Conservation (phyloP, 2,888 invertebrate species). For the Thereva unica region DNA sequence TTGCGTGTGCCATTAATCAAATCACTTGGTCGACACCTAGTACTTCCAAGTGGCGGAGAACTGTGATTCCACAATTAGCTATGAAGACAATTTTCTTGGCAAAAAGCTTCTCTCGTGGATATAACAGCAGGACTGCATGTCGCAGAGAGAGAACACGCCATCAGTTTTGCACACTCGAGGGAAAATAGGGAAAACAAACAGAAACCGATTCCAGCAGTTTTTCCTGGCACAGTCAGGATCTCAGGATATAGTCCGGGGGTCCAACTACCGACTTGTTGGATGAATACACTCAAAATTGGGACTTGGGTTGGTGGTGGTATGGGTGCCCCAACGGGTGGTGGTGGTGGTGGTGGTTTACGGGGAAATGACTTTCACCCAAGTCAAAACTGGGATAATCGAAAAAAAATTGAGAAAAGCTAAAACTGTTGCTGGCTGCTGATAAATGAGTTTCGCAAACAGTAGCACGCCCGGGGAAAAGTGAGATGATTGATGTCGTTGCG, state of each 20-base stretch:
- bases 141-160: conserved; percentile 1
- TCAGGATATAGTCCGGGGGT: conserved; percentile 2
- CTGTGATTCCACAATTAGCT: conserved; percentile 23
- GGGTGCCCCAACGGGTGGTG: conserved; percentile 10
- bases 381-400: conserved; percentile 29
- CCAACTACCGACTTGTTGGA: conserved; percentile 19
- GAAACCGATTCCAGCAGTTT: conserved; percentile 19
- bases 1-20: conserved; percentile 34
- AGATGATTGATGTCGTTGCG: conserved; percentile 32
- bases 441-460: conserved; percentile 30
- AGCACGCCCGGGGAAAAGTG: conserved; percentile 25
- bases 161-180: not conserved
- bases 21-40: conserved; percentile 21
- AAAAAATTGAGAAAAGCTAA: conserved; percentile 22
- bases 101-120: conserved; percentile 23
- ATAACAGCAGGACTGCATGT: conserved; percentile 26
- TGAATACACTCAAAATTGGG: not conserved
- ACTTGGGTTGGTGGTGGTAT: not conserved
- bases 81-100: conserved; percentile 7
- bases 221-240: not conserved
- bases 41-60: conserved; percentile 22
- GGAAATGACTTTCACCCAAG: not conserved
- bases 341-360: conserved; percentile 4
- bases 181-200: conserved; percentile 25
- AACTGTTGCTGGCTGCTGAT: conserved; percentile 29